Evolutionary conservation across 1,140 invertebrate genomes (phyloP).

Genomic region (Gryllus bimaculatus): DNA sequence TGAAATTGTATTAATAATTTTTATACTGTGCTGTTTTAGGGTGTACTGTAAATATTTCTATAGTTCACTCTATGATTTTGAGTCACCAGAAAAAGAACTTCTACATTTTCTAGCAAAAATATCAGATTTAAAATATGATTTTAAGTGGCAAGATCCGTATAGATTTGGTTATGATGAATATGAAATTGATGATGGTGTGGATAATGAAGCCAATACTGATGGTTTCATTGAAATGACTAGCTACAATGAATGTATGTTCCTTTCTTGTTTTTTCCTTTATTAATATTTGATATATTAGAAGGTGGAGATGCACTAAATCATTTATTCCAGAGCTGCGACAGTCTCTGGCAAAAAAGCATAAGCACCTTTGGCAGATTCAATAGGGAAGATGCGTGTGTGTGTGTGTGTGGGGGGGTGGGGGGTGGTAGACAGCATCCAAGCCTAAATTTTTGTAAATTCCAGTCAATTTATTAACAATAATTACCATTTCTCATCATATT

Average conservation of each 20-base stretch:
- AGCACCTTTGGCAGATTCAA: too few relatives aligned
- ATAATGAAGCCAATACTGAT: slow-evolving; percentile 19
- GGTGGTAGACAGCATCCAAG: too few relatives aligned
- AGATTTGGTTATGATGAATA: slow-evolving; percentile 25
- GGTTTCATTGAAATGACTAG: background rate
- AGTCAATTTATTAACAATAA: too few relatives aligned
- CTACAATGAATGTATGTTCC: background rate
- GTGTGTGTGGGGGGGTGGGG: too few relatives aligned
- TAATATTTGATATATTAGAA: background rate
- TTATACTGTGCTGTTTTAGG: slow-evolving; percentile 34
- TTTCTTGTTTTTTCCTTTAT: background rate
- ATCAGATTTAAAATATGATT: slow-evolving; percentile 26
- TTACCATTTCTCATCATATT: too few relatives aligned
- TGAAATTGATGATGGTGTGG: slow-evolving; percentile 11
- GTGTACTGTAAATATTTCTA: slow-evolving; percentile 81
- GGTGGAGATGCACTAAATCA: too few relatives aligned
- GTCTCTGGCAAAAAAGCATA: too few relatives aligned
- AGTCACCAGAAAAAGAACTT: slow-evolving; percentile 60
- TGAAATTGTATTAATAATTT: too few relatives aligned
- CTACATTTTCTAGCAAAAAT: slow-evolving; percentile 61
- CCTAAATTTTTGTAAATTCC: too few relatives aligned
- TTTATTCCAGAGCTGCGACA: too few relatives aligned
- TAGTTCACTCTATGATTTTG: slow-evolving; percentile 38
- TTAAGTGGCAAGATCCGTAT: slow-evolving; percentile 50
- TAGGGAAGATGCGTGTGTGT: too few relatives aligned